Base-by-base conservation (phyloP, 2,888 invertebrate genomes). In the Andrena bucephala region DNA sequence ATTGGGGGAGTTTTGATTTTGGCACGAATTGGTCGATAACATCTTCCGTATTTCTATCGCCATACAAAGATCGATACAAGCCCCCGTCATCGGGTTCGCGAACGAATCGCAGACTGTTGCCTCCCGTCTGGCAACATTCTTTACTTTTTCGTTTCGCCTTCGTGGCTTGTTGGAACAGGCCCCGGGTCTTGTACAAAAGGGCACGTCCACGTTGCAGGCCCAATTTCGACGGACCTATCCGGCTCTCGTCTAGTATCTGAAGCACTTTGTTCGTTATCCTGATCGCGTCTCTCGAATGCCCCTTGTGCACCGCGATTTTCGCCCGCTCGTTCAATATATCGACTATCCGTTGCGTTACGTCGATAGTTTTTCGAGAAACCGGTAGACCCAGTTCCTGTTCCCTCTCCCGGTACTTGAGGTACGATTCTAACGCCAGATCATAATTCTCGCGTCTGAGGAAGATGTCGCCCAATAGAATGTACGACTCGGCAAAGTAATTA, bases 251-350 rank as follows among this genome's bases (percentile, higher is more conserved):
- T 0, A 85, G 31, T 16, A 84, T 78, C 13, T 3, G 27, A 16
- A 85, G 52, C 2, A 60, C 54, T 13, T 68, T 6, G 0, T 60
- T 50, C 0, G 71, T 2, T 7, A 74, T 36, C 0, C n/a, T 20
- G 1, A 85, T 27, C 2, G 67, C 73, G 0, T 68, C 60, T 20
- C 75, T 76, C 5, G 77, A 72, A n/a, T 36, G 50, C 27, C 59
- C 48, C 0, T 60, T 29, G n/a, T 36, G 29, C 1, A 27, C 36
- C 6, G 83, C 85, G 3, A 36, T 16, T n/a, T 71, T 70, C 20
- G 86, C 82, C 1, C 65, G 66, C 16, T 76, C 57, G 76, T 88
- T 88, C 27, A 88, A 10, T 7, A 90, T 86, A 70, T 88, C 86
- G 24, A 80, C 72, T 66, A 89, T 81, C 4, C 90, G 85, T 36